Conservation (phyloP, 2,888 invertebrate genomes). For the Dasysyrphus tricinctus region DNA sequence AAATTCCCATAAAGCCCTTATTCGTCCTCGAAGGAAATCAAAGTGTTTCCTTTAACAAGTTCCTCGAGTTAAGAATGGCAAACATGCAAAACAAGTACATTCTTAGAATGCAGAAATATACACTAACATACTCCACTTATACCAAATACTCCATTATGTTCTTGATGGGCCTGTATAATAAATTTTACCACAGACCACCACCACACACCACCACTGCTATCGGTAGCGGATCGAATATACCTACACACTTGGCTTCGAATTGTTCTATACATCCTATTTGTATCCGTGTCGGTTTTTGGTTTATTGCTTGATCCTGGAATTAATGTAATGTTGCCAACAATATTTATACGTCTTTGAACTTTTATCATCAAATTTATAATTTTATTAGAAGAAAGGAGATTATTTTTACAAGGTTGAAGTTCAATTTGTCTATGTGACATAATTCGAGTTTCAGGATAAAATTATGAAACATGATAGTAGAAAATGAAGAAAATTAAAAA, state of each 20-base stretch:
- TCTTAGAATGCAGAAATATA: constrained; percentile 14
- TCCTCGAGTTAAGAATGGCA: constrained; percentile 44
- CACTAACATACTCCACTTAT: background rate
- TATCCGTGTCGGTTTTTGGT: constrained; percentile 20
- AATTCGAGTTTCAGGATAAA: no score
- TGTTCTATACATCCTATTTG: constrained; percentile 59
- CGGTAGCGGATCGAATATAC: constrained; percentile 60
- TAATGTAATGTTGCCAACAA: constrained; percentile 4
- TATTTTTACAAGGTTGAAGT: no score
- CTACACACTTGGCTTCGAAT: constrained; percentile 57
- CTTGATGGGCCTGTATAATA: constrained; percentile 44
- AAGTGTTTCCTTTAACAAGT: constrained; percentile 24
- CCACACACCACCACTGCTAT: background rate
- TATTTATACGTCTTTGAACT: background rate
- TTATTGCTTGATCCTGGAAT: constrained; percentile 4
- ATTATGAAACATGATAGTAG: no score
- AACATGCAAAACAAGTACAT: constrained; percentile 58
- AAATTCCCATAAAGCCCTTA: constrained; percentile 19
- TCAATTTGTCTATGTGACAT: no score
- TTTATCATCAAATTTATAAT: no score
- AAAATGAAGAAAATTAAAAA: no score
- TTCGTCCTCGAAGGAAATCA: constrained; percentile 22
- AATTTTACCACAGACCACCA: constrained; percentile 65
- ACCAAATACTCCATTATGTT: constrained; percentile 28
- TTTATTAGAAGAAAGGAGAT: no score